phyloP scores from a whole-genome alignment of 2,113 vertebrate species.

The Cichladusa arquata region DNA sequence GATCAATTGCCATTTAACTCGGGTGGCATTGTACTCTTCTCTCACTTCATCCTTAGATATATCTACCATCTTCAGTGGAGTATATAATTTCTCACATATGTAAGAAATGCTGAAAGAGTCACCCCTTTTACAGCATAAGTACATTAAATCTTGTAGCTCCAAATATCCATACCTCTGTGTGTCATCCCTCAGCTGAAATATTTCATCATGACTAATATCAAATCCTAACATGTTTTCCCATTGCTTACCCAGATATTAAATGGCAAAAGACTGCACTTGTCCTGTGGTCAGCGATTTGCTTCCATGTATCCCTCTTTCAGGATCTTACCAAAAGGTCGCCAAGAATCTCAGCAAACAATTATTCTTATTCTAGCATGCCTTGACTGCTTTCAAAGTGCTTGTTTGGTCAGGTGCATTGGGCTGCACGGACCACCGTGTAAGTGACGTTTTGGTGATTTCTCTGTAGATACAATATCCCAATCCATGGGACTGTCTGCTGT shows the following conservation, averaged over 20 bases:
- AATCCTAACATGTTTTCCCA: not conserved
- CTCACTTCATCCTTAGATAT: not conserved
- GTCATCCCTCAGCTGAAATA: not conserved
- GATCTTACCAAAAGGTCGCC: not conserved
- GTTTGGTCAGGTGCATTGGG: rapidly evolving
- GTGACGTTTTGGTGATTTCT: not conserved
- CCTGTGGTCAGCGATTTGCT: not conserved
- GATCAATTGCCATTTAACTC: not conserved
- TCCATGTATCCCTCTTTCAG: not conserved
- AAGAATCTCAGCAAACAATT: not conserved
- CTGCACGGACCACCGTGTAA: not conserved
- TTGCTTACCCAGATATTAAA: not conserved
- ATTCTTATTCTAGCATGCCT: not conserved
- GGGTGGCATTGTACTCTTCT: not conserved
- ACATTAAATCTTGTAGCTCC: not conserved
- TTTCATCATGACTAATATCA: not conserved
- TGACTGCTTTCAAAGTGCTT: not conserved
- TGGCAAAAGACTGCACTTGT: not conserved
- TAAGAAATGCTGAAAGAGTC: not conserved
- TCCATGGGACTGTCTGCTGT: rapidly evolving
- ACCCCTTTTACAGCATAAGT: not conserved
- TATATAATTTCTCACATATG: not conserved
- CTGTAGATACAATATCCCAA: rapidly evolving
- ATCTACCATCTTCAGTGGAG: not conserved
- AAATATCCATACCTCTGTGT: not conserved